Percentiles rank a stretch among this genome's conserved stretches.
These are phyloP conservation scores for Malurus leucopterus DNA, from an alignment of 2,797 vertebrate species.

Conservation along the genomic window DNA sequence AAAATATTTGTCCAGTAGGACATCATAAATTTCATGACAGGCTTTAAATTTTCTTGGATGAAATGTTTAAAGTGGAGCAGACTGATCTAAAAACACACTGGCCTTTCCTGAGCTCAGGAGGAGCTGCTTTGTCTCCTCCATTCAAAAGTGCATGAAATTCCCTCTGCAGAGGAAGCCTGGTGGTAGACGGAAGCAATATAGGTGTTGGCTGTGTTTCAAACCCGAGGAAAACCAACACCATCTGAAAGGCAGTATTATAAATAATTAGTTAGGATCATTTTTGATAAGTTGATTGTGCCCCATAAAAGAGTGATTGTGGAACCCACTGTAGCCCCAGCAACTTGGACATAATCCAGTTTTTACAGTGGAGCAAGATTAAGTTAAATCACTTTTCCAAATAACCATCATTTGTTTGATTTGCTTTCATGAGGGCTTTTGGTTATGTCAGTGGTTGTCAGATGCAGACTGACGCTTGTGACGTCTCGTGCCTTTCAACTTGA, in stretches of 20 bases:
- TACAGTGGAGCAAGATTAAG: conserved; percentile 28
- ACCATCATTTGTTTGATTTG: conserved; percentile 45
- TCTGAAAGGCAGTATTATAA: conserved; percentile 47
- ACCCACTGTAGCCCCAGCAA: neutral
- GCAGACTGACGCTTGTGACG: conserved; percentile 26
- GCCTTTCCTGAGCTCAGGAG: conserved; percentile 6
- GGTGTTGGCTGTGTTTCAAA: conserved; percentile 43
- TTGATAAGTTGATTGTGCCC: conserved; percentile 40
- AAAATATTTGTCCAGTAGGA: conserved; percentile 44
- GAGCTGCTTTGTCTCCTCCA: neutral
- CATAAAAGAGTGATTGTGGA: conserved; percentile 41
- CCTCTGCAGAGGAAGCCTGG: conserved; percentile 6
- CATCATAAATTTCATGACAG: conserved; percentile 51
- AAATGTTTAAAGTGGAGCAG: conserved; percentile 34
- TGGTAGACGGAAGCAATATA: conserved; percentile 32
- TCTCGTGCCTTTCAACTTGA: conserved; percentile 7
- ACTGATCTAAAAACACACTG: conserved; percentile 21
- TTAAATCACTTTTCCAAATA: conserved; percentile 52
- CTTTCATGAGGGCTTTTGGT: conserved; percentile 36
- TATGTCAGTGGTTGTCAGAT: conserved; percentile 50
- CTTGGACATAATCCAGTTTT: conserved; percentile 22
- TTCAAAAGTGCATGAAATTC: neutral
- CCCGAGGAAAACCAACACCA: conserved; percentile 9
- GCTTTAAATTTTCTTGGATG: conserved; percentile 39
- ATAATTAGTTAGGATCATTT: conserved; percentile 48